A percentile compares a stretch with the other conserved stretches of the same genome.
Conservation (phyloP, 2,113 vertebrate genomes). For the Saguinus imperator region DNA sequence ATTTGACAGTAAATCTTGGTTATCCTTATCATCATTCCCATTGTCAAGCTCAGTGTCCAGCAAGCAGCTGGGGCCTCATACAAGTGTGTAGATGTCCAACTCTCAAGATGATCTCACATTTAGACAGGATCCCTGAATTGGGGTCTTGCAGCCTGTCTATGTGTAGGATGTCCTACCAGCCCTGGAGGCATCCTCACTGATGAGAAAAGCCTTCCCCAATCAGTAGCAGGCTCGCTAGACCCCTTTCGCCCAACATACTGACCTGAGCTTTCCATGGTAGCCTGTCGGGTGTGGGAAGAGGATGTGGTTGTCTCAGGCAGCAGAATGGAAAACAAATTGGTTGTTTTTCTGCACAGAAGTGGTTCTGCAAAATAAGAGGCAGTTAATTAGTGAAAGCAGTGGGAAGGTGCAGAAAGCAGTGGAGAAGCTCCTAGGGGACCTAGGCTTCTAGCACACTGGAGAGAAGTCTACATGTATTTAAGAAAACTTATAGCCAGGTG, state of each 20-base stretch:
- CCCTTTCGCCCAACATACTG: background rate
- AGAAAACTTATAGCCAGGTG: background rate
- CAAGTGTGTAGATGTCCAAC: background rate
- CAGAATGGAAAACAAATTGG: constrained; percentile 24
- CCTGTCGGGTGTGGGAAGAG: background rate
- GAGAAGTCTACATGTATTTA: background rate
- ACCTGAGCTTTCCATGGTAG: constrained; percentile 76
- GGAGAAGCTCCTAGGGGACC: background rate
- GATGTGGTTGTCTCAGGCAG: constrained; percentile 41
- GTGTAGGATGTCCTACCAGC: background rate
- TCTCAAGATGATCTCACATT: background rate
- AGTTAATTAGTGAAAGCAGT: background rate
- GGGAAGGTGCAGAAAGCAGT: background rate
- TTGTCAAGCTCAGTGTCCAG: too few relatives aligned
- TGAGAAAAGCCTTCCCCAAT: too few relatives aligned
- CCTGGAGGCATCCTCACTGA: background rate
- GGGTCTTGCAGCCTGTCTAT: background rate
- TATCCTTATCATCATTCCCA: background rate
- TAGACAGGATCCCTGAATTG: background rate
- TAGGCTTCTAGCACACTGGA: background rate
- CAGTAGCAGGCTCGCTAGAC: background rate
- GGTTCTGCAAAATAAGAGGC: constrained; percentile 68
- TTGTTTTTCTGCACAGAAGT: background rate
- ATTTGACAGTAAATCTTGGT: background rate
- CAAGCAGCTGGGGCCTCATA: background rate